A percentile compares a stretch with the other conserved stretches of the same genome.
phyloP scores from a whole-genome alignment of 2,113 vertebrate species.

The Upupa epops region DNA sequence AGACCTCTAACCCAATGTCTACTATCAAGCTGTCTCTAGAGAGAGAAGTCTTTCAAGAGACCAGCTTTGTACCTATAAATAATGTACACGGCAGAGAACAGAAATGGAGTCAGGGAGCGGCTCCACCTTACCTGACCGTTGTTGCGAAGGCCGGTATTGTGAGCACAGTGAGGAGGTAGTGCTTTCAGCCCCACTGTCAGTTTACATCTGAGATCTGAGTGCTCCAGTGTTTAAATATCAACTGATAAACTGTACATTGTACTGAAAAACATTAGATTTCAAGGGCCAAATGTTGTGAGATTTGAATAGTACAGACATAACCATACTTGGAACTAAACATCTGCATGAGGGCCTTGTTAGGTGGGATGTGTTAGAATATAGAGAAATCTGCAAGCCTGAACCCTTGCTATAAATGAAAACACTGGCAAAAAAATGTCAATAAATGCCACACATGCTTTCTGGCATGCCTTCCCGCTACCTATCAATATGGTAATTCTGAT shows the following conservation, averaged over 20 bases:
- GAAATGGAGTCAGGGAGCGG: slow-evolving; percentile 32
- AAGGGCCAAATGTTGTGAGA: background rate
- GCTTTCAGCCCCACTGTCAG: background rate
- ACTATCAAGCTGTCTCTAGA: slow-evolving; percentile 2
- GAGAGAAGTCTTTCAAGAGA: slow-evolving; percentile 31
- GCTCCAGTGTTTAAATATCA: background rate
- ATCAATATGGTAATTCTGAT: background rate
- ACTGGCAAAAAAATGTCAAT: background rate
- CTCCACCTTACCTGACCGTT: background rate
- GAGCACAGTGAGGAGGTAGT: background rate
- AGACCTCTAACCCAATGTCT: slow-evolving; percentile 35
- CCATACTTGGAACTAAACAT: background rate
- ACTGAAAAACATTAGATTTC: background rate
- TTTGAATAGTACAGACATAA: background rate
- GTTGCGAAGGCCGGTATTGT: background rate
- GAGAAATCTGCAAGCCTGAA: background rate
- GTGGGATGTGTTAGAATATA: background rate
- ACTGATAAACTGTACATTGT: background rate
- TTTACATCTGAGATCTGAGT: background rate
- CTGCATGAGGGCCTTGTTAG: background rate
- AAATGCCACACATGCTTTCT: background rate
- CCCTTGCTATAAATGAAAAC: background rate
- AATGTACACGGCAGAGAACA: background rate
- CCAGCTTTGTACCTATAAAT: slow-evolving; percentile 48
- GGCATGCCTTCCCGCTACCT: background rate